Percentiles rank a stretch among this genome's conserved stretches.
Evolutionary conservation across 2,888 invertebrate genomes (phyloP).

Genomic region (Flabesymbios commensalis): DNA sequence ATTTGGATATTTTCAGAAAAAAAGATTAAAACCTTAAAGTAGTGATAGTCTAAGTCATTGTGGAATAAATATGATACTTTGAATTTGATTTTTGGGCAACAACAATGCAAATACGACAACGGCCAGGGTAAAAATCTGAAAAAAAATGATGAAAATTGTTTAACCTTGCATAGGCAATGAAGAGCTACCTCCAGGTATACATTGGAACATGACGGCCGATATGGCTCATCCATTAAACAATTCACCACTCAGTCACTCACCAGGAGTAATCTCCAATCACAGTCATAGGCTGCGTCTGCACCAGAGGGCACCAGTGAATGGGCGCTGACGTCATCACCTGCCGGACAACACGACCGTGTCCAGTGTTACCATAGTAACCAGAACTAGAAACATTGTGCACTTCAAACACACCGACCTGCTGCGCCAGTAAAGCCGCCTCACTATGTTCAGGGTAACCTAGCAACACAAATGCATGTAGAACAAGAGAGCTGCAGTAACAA

Average conservation of each 20-base stretch:
- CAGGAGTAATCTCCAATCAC: slow-evolving; percentile 51
- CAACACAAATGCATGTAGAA: background rate
- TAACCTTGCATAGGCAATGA: background rate
- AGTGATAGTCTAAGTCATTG: too few species aligned
- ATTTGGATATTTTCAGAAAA: too few species aligned
- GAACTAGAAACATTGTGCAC: slow-evolving; percentile 38
- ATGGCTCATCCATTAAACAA: background rate
- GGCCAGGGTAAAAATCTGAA: background rate
- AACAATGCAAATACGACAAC: too few species aligned
- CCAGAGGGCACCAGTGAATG: slow-evolving; percentile 48
- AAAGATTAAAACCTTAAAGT: too few species aligned
- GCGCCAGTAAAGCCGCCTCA: slow-evolving; percentile 54
- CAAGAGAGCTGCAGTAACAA: too few species aligned
- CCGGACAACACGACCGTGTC: slow-evolving; percentile 45
- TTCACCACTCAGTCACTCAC: slow-evolving; percentile 45
- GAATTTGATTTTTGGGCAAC: too few species aligned
- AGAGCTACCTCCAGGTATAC: background rate
- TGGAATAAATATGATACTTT: too few species aligned
- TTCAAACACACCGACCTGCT: slow-evolving; percentile 58
- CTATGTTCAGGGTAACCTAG: slow-evolving; percentile 40
- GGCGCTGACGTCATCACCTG: slow-evolving; percentile 53
- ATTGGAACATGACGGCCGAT: background rate
- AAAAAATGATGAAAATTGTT: background rate
- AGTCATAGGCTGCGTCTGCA: slow-evolving; percentile 35
- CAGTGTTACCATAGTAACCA: slow-evolving; percentile 11